These are phyloP conservation scores for Aricia agestis DNA, from an alignment of 1,140 invertebrate genomes.

Conservation along the genomic window DNA sequence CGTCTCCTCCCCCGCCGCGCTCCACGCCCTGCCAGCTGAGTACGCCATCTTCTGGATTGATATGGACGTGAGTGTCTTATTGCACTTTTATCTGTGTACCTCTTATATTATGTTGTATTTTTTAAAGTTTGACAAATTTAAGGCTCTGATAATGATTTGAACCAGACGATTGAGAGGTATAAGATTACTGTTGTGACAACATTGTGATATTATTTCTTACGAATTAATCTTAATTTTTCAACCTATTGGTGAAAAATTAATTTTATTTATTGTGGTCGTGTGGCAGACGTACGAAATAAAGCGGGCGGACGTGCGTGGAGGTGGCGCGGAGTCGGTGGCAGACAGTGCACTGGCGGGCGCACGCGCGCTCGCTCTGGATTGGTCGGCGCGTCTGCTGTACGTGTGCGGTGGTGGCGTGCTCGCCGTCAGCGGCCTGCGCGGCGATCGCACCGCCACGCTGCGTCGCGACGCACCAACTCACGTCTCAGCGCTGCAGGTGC, in stretches of 20 bases:
- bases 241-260: too few species aligned
- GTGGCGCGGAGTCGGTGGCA: slow-evolving; percentile 82
- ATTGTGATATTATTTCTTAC: too few species aligned
- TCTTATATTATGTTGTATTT: too few species aligned
- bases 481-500: slow-evolving; percentile 78
- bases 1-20: slow-evolving; percentile 79
- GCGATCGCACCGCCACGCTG: slow-evolving; percentile 79
- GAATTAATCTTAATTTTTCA: too few species aligned
- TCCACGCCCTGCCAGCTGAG: slow-evolving; percentile 82
- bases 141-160: too few species aligned
- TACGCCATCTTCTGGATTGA: slow-evolving; percentile 89
- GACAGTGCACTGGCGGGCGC: slow-evolving; percentile 83
- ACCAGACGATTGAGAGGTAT: too few species aligned
- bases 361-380: slow-evolving; percentile 82
- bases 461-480: slow-evolving; percentile 55
- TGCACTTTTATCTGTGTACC: too few species aligned
- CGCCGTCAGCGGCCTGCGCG: slow-evolving; percentile 82
- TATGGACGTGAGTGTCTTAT: slow-evolving; percentile 68
- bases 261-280: neutral
- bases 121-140: too few species aligned
- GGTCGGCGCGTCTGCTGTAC: slow-evolving; percentile 86
- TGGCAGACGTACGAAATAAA: slow-evolving; percentile 82
- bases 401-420: slow-evolving; percentile 58
- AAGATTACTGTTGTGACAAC: too few species aligned
- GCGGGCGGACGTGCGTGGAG: slow-evolving; percentile 81